phyloP scores from a whole-genome alignment of 2,797 vertebrate genomes.

The Bucorvus abyssinicus region DNA sequence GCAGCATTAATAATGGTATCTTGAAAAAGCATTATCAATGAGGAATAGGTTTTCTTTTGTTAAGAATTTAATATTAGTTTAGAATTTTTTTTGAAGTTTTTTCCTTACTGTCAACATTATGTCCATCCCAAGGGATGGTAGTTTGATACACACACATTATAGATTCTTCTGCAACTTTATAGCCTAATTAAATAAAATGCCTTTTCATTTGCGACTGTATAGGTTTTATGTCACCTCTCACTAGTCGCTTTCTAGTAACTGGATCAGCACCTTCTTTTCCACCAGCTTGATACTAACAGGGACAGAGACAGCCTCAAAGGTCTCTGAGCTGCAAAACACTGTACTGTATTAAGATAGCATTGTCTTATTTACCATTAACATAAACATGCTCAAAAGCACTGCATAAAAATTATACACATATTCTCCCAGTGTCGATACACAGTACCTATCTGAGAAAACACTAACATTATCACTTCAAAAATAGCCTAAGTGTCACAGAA shows the following conservation, averaged over 20 bases:
- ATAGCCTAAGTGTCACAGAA: not conserved
- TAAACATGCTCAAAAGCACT: constrained; percentile 55
- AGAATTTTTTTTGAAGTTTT: not conserved
- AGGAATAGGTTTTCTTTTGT: not conserved
- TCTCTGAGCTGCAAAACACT: constrained; percentile 21
- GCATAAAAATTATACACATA: constrained; percentile 25
- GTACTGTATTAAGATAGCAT: not conserved
- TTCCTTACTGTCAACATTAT: not conserved
- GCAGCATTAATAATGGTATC: not conserved
- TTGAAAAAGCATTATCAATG: not conserved
- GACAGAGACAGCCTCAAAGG: not conserved
- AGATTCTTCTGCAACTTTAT: not conserved
- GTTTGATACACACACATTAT: not conserved
- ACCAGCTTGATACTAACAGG: not conserved
- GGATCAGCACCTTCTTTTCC: not conserved
- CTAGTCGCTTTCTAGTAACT: not conserved
- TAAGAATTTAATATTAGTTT: not conserved
- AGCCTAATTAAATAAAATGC: not conserved
- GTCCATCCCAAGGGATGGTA: not conserved
- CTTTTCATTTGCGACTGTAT: not conserved
- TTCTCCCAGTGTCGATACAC: not conserved
- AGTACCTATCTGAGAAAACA: not conserved
- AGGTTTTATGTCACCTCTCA: not conserved
- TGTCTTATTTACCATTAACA: constrained; percentile 62
- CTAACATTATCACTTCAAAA: constrained; percentile 46